Conservation (phyloP, 53 echinoderm and acorn worm genomes). For the Patiria pectinifera region DNA sequence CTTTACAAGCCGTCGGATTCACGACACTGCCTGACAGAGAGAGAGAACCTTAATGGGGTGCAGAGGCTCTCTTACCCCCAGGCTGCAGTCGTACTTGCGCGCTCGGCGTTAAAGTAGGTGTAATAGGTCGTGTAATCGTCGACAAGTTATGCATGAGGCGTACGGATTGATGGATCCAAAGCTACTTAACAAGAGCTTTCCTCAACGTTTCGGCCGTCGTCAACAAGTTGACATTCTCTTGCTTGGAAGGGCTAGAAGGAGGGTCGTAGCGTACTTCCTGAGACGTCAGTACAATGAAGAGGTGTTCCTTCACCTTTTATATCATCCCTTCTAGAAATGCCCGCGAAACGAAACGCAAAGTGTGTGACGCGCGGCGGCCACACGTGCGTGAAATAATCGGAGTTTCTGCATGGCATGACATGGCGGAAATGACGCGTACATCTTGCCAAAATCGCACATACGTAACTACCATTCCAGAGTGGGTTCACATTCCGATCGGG, state of each 20-base stretch:
- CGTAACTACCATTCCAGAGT: background rate
- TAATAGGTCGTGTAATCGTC: slow-evolving; percentile 45
- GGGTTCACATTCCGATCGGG: background rate
- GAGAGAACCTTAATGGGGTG: slow-evolving; percentile 1
- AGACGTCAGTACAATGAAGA: background rate
- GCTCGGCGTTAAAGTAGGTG: slow-evolving; percentile 14
- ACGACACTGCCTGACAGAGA: background rate
- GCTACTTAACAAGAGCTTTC: background rate
- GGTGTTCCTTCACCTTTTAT: background rate
- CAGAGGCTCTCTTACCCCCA: background rate
- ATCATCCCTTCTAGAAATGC: background rate
- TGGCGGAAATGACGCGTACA: background rate
- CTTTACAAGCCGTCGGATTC: background rate
- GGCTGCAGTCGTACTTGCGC: background rate
- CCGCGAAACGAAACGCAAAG: background rate
- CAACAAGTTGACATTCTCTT: slow-evolving; percentile 7
- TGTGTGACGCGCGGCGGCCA: background rate
- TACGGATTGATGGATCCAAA: background rate
- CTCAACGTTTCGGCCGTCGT: background rate
- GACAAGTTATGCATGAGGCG: background rate
- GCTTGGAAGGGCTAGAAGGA: background rate
- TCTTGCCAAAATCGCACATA: background rate
- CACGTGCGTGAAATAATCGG: background rate
- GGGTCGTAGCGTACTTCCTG: background rate
- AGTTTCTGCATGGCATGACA: background rate